A percentile compares a stretch with the other conserved stretches of the same genome.
These are phyloP conservation scores for Cydia pomonella DNA, from an alignment of 1,140 invertebrate genomes.

Conservation along the genomic window DNA sequence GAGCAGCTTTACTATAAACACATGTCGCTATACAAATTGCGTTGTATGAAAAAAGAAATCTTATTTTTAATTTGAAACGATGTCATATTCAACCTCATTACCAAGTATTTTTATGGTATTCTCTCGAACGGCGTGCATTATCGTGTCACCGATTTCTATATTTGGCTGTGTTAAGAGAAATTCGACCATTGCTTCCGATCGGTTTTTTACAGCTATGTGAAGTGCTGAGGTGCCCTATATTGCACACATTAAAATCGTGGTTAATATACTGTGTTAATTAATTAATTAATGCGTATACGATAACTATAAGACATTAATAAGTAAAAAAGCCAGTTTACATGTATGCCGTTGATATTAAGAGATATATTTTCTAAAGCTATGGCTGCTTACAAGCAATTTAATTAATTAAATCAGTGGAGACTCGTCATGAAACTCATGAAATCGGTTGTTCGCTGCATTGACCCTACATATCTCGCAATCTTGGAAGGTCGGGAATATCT, in stretches of 20 bases:
- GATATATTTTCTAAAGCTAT: background rate
- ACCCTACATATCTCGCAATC: no score
- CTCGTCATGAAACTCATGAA: no score
- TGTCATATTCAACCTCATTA: constrained; percentile 38
- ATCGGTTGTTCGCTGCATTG: no score
- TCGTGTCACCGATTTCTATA: constrained; percentile 81
- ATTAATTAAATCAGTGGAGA: no score
- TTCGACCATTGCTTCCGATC: constrained; percentile 79
- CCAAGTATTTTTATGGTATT: constrained; percentile 76
- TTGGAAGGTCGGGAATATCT: no score
- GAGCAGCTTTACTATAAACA: constrained; percentile 65
- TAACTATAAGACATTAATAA: background rate
- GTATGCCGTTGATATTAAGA: background rate
- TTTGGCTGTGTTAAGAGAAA: constrained; percentile 75
- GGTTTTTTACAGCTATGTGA: constrained; percentile 79
- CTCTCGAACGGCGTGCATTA: constrained; percentile 80
- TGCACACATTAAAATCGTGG: constrained; percentile 24
- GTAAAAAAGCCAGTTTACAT: background rate
- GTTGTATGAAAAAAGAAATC: background rate
- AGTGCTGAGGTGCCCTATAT: constrained; percentile 80
- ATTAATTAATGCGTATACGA: background rate
- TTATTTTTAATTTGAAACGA: constrained; percentile 35
- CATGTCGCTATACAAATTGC: background rate
- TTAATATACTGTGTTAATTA: constrained; percentile 27
- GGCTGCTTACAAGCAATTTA: background rate